Evolutionary conservation across 2,888 invertebrate species (phyloP).

Genomic region (Acanthopleura granulata): DNA sequence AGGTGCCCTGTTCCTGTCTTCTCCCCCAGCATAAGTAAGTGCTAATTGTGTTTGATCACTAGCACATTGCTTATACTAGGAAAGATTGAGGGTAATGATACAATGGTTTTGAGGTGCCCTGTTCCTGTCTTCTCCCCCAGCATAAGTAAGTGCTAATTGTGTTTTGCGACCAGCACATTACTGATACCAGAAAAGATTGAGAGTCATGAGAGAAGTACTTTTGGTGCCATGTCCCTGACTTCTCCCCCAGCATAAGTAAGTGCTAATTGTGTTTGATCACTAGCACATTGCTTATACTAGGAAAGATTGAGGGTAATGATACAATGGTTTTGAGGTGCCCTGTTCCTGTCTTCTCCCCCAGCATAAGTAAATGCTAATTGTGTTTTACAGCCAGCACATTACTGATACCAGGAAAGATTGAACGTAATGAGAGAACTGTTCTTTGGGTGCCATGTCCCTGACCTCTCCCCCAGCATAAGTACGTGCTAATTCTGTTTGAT

Average conservation of each 20-base stretch:
- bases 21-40: neutral
- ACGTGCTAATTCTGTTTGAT: too few relatives aligned
- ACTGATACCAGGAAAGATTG: too few relatives aligned
- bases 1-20: too few relatives aligned
- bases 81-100: neutral
- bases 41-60: neutral
- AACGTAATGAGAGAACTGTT: too few relatives aligned
- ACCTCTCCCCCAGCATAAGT: too few relatives aligned
- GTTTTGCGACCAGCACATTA: neutral
- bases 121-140: neutral
- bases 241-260: neutral
- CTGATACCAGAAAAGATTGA: neutral
- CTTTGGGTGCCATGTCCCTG: too few relatives aligned
- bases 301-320: too few relatives aligned
- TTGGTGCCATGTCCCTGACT: too few relatives aligned
- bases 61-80: neutral
- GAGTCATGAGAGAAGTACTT: neutral
- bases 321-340: too few relatives aligned
- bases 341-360: too few relatives aligned
- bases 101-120: neutral
- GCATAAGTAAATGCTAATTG: too few relatives aligned
- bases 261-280: neutral
- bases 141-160: slow-evolving; percentile 8
- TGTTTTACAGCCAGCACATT: too few relatives aligned
- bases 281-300: neutral